Evolutionary conservation across 1,140 invertebrate genomes (phyloP).

Genomic region (Lepidurus packardi): DNA sequence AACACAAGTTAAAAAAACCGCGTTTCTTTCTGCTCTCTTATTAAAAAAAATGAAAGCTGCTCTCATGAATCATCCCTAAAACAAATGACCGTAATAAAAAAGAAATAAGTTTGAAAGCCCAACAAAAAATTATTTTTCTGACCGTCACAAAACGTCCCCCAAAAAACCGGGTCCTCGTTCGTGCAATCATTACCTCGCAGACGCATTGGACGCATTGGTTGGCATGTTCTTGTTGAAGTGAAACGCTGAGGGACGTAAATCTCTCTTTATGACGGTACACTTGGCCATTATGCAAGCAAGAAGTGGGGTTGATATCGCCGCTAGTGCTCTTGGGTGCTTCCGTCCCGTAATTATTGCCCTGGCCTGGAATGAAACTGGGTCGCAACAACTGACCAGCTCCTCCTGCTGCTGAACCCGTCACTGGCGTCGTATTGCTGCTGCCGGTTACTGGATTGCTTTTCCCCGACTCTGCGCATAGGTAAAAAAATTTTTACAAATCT

Average conservation of each 20-base stretch:
- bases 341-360: not conserved
- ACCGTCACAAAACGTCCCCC: too few species aligned
- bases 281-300: slow-evolving; percentile 34
- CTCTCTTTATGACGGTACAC: slow-evolving; percentile 34
- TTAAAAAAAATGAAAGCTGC: too few species aligned
- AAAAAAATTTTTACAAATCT: too few species aligned
- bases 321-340: slow-evolving; percentile 6
- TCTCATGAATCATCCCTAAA: too few species aligned
- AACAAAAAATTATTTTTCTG: too few species aligned
- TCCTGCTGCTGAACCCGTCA: slow-evolving; percentile 23
- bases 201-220: slow-evolving; percentile 34
- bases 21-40: too few species aligned
- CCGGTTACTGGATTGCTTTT: not conserved
- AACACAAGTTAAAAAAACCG: too few species aligned
- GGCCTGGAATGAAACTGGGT: slow-evolving; percentile 17
- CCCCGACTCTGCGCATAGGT: not conserved
- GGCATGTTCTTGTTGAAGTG: slow-evolving; percentile 31
- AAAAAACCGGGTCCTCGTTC: too few species aligned
- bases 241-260: slow-evolving; percentile 31
- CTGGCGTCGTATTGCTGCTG: not conserved
- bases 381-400: slow-evolving; percentile 12
- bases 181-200: slow-evolving; percentile 29
- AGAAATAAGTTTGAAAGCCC: too few species aligned
- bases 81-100: too few species aligned
- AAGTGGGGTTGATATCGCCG: slow-evolving; percentile 23